Base-by-base conservation (phyloP, 2,113 vertebrate species). In the Melospiza georgiana region DNA sequence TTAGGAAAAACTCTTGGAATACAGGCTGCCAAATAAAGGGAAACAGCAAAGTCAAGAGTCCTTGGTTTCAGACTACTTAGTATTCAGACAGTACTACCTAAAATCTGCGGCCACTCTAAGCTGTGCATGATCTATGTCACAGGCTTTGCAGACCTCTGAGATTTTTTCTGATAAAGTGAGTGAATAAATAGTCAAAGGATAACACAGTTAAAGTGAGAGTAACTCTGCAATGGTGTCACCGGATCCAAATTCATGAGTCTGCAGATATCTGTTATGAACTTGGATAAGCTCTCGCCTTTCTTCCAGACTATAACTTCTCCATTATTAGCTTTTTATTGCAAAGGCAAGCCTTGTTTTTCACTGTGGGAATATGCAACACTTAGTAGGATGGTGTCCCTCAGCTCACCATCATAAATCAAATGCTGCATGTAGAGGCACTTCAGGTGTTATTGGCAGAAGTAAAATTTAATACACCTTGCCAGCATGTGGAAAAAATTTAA, bases 401-500 rank as follows among this genome's bases (percentile, higher is more conserved):
- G 28, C 25, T 92, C 78, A 35, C 80, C n/a, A 30, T 5, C 4
- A 16, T 87, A 94, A 96, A 92, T 91, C 66, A 95, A 91, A 57
- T 24, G 31, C 62, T 68, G 30, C 57, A 57, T n/a, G 41, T 61
- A 66, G 4, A 78, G 57, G 81, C n/a, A 82, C 61, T 91, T 87
- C 44, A 84, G 69, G 66, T 78, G 67, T 83, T 86, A 74, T 7
- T 88, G 73, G 93, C 76, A 96, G 61, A 94, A 93, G 31, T 89
- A 83, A 96, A 93, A 90, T 84, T 71, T 92, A 95, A 95, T 90
- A 77, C 9, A 80, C 75, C 37, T 88, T 84, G 48, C 85, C 85
- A 92, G 90, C 85, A 93, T 49, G 59, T 93, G 94, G 93, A 93
- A 96, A 95, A 90, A 93, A 86, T 87, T 81, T 92, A 78, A 93